Percentiles rank a stretch among this genome's conserved stretches.
phyloP scores from a whole-genome alignment of 2,797 vertebrate species.

The Protonibea diacanthus region DNA sequence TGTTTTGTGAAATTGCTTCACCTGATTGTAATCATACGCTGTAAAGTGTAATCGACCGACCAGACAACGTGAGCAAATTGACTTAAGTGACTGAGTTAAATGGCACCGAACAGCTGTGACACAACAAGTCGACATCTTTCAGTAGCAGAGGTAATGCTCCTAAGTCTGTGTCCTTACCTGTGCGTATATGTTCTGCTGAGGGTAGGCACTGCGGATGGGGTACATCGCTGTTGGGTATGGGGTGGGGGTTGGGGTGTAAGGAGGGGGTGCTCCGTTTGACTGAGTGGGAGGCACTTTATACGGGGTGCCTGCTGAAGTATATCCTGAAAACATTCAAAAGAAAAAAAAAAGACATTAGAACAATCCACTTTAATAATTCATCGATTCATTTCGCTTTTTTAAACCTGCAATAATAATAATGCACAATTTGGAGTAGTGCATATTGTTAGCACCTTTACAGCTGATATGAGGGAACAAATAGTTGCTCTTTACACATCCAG shows the following conservation, averaged over 20 bases:
- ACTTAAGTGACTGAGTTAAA: neutral
- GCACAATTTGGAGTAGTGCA: neutral
- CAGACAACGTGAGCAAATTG: neutral
- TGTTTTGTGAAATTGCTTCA: neutral
- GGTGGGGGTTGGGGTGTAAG: conserved; percentile 95
- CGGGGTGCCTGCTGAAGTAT: conserved; percentile 93
- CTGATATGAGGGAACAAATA: neutral
- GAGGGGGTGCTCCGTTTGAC: conserved; percentile 95
- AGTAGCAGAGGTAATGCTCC: neutral
- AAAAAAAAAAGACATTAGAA: neutral
- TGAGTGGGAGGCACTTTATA: conserved; percentile 98
- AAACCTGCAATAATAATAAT: neutral
- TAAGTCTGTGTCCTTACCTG: conserved; percentile 86
- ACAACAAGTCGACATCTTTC: neutral
- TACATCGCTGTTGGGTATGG: conserved; percentile 98
- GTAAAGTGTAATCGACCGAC: neutral
- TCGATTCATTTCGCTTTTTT: neutral
- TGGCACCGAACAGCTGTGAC: conserved; percentile 1
- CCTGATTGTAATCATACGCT: conserved; percentile 8
- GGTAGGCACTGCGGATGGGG: conserved; percentile 99
- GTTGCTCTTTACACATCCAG: neutral
- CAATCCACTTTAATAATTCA: neutral
- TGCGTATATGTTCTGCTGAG: conserved; percentile 98
- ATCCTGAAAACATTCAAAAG: conserved; percentile 84
- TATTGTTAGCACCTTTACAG: neutral